phyloP scores from a whole-genome alignment of 2,888 invertebrate genomes.

The Julus scanicus region DNA sequence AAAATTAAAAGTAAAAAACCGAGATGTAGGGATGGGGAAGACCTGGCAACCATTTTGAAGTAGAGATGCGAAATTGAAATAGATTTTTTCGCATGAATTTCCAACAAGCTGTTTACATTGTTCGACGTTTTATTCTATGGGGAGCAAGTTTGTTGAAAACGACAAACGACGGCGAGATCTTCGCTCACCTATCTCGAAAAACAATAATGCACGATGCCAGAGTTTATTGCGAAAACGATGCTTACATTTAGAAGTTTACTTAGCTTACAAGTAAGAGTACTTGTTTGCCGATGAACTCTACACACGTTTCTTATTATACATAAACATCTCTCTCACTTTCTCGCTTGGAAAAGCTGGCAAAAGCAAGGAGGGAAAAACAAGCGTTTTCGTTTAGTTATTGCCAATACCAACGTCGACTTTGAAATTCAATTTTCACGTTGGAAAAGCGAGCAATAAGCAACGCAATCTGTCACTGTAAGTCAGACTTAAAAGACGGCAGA shows the following conservation, averaged over 20 bases:
- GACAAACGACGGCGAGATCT: neutral
- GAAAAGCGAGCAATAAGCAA: slow-evolving; percentile 50
- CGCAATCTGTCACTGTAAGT: slow-evolving; percentile 51
- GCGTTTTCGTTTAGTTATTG: slow-evolving; percentile 31
- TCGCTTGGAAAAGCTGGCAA: neutral
- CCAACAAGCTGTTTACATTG: neutral
- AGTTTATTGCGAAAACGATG: slow-evolving; percentile 47
- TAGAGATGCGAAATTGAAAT: neutral
- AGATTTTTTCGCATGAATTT: neutral
- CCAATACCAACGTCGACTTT: slow-evolving; percentile 52
- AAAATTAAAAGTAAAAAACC: too few relatives aligned
- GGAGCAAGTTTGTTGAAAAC: neutral
- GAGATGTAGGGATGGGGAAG: too few relatives aligned
- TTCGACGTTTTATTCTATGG: neutral
- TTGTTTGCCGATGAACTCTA: slow-evolving; percentile 48
- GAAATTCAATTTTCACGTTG: slow-evolving; percentile 54
- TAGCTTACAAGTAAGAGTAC: slow-evolving; percentile 49
- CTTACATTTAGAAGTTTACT: slow-evolving; percentile 48
- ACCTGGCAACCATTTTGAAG: neutral
- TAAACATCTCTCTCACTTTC: slow-evolving; percentile 28
- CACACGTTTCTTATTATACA: slow-evolving; percentile 45
- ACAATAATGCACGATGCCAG: slow-evolving; percentile 29
- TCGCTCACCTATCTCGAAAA: slow-evolving; percentile 40
- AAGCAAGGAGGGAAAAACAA: slow-evolving; percentile 3
- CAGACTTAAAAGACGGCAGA: slow-evolving; percentile 49